phyloP scores from a whole-genome alignment of 2,113 vertebrate genomes.

The Scomber scombrus region DNA sequence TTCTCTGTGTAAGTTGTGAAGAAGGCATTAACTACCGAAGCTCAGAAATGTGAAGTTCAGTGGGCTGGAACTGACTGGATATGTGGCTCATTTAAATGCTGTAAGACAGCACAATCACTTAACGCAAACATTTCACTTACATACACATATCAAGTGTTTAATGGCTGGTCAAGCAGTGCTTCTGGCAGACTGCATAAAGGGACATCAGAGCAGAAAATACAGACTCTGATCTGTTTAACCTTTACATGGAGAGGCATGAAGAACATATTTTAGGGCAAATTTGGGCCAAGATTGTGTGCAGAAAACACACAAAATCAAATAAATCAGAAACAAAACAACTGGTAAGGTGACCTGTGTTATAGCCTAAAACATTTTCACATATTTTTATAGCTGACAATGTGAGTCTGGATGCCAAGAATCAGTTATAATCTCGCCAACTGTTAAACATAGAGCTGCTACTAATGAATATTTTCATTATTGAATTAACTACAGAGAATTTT shows the following conservation, averaged over 20 bases:
- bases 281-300: not conserved
- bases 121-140: conserved; percentile 34
- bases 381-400: not conserved
- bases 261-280: not conserved
- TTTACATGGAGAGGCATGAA: not conserved
- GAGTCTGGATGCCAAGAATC: not conserved
- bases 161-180: conserved; percentile 32
- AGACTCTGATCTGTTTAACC: not conserved
- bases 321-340: not conserved
- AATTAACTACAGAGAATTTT: not conserved
- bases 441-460: not conserved
- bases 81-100: conserved; percentile 38
- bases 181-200: not conserved
- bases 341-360: not conserved
- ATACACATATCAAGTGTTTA: conserved; percentile 29
- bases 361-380: not conserved
- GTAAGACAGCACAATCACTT: conserved; percentile 43
- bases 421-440: not conserved
- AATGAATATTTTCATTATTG: not conserved
- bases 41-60: conserved; percentile 55
- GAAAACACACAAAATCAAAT: not conserved
- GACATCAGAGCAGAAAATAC: not conserved
- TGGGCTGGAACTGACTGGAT: conserved; percentile 49
- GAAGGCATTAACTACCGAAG: conserved; percentile 66
- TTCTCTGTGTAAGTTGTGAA: conserved; percentile 72